A percentile compares a stretch with the other conserved stretches of the same genome.
Conservation (phyloP, 1,140 invertebrate species). For the Drosophila rhopaloa region DNA sequence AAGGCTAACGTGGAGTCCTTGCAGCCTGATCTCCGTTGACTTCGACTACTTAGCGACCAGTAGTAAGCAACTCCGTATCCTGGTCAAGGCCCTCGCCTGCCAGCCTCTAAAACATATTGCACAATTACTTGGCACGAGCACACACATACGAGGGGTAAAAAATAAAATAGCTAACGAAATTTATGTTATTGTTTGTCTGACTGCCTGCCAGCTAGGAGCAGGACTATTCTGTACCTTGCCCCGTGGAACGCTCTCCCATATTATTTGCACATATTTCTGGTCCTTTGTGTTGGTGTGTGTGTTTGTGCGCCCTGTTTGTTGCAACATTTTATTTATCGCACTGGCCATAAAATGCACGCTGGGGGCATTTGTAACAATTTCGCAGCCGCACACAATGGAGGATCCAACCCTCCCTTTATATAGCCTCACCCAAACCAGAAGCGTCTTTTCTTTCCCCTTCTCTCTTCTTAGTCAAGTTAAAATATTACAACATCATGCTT, state of each 20-base stretch:
- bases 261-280: conserved; percentile 67
- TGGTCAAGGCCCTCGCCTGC: conserved; percentile 61
- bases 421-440: not conserved
- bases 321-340: conserved; percentile 83
- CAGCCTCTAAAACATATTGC: conserved; percentile 74
- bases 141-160: conserved; percentile 20
- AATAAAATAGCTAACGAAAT: conserved; percentile 74
- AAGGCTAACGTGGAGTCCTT: not conserved
- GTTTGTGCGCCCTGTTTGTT: conserved; percentile 49
- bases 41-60: conserved; percentile 39
- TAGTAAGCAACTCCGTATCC: conserved; percentile 28
- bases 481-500: conserved; percentile 83
- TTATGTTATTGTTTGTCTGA: conserved; percentile 83
- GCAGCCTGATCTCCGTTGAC: conserved; percentile 3
- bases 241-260: conserved; percentile 49
- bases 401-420: conserved; percentile 16
- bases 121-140: conserved; percentile 70
- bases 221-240: conserved; percentile 56
- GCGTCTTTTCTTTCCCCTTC: not conserved
- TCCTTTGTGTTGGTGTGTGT: conserved; percentile 7
- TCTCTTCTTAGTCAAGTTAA: conserved; percentile 76
- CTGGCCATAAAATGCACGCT: conserved; percentile 82
- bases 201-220: conserved; percentile 46
- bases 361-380: conserved; percentile 82
- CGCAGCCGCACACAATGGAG: conserved; percentile 70